A percentile compares a stretch with the other conserved stretches of the same genome.
phyloP scores from a whole-genome alignment of 2,113 vertebrate species.

The Seriola aureovittata region DNA sequence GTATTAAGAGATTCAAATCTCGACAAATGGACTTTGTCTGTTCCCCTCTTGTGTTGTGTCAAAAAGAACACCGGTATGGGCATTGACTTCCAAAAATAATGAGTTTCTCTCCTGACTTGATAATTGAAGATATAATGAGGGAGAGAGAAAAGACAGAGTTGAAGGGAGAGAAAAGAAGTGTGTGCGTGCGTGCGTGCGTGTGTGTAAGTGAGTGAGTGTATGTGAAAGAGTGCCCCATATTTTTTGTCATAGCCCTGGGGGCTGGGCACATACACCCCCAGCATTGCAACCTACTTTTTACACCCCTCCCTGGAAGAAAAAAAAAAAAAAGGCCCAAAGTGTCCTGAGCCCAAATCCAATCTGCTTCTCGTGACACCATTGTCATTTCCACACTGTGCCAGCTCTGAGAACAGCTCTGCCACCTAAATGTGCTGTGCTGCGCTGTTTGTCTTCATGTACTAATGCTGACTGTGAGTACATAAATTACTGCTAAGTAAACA shows the following conservation, averaged over 20 bases:
- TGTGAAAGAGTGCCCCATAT: slow-evolving; percentile 73
- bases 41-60: slow-evolving; percentile 53
- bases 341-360: slow-evolving; percentile 76
- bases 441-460: slow-evolving; percentile 67
- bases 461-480: slow-evolving; percentile 71
- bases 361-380: slow-evolving; percentile 76
- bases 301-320: slow-evolving; percentile 54
- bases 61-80: slow-evolving; percentile 54
- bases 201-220: slow-evolving; percentile 9
- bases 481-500: slow-evolving; percentile 78
- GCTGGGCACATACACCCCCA: slow-evolving; percentile 71
- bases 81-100: slow-evolving; percentile 73
- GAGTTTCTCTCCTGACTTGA: slow-evolving; percentile 70
- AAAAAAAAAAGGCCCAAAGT: slow-evolving; percentile 50
- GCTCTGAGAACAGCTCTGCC: slow-evolving; percentile 42
- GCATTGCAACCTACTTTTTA: slow-evolving; percentile 82
- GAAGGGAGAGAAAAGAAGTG: slow-evolving; percentile 32
- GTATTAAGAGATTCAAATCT: slow-evolving; percentile 66
- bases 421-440: slow-evolving; percentile 52
- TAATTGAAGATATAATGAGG: slow-evolving; percentile 79
- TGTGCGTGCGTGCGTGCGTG: not conserved
- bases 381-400: slow-evolving; percentile 48
- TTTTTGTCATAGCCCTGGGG: slow-evolving; percentile 77
- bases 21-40: slow-evolving; percentile 56
- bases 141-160: slow-evolving; percentile 46